Evolutionary conservation across 2,888 invertebrate genomes (phyloP).

Genomic region (Tribolium freemani): DNA sequence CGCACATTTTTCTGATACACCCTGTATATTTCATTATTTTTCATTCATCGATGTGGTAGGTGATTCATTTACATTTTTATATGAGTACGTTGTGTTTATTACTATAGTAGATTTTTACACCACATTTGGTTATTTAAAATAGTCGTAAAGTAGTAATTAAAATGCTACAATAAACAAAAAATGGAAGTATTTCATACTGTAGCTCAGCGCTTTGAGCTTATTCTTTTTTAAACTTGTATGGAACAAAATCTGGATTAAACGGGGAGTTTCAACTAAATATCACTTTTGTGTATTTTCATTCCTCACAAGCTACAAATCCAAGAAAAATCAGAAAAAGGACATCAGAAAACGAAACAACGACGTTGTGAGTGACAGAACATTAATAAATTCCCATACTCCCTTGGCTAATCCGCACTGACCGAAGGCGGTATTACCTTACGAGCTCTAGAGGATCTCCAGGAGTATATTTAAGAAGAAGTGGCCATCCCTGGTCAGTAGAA

Average conservation of each 20-base stretch:
- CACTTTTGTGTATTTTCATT: background rate
- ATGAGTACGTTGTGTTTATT: background rate
- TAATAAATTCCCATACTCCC: conserved; percentile 64
- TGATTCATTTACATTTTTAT: background rate
- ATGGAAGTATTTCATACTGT: no score
- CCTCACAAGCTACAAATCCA: conserved; percentile 9
- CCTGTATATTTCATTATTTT: background rate
- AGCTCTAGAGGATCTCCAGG: conserved; percentile 63
- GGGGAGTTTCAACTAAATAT: background rate
- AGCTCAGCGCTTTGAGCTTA: no score
- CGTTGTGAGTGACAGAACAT: conserved; percentile 52
- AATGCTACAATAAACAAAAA: background rate
- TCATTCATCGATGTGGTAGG: background rate
- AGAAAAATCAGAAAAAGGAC: conserved; percentile 16
- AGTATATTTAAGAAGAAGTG: conserved; percentile 48
- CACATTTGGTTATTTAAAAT: background rate
- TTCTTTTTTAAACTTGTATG: background rate
- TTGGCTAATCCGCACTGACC: conserved; percentile 62
- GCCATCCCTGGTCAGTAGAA: conserved; percentile 11
- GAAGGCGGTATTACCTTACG: conserved; percentile 58
- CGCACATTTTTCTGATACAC: no score
- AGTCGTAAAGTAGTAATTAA: background rate
- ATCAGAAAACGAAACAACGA: conserved; percentile 46
- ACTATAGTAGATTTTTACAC: background rate
- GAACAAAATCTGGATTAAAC: background rate